phyloP scores from a whole-genome alignment of 1,140 invertebrate genomes.

The Eupristina koningsbergeri region DNA sequence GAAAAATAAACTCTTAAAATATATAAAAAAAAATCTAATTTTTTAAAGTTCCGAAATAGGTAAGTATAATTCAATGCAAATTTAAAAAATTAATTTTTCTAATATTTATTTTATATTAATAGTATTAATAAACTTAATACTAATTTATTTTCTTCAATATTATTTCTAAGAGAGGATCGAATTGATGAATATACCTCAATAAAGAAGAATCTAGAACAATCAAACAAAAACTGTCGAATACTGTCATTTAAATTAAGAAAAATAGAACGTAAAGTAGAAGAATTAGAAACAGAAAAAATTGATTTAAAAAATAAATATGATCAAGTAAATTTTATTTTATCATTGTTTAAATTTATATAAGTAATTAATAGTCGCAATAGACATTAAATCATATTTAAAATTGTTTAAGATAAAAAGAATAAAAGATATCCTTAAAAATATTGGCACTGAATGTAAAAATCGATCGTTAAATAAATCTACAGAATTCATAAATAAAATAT shows the following conservation, averaged over 20 bases:
- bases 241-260: conserved; percentile 98
- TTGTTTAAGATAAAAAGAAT: conserved; percentile 75
- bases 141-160: neutral
- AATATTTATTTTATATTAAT: too few relatives aligned
- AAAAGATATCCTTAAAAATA: conserved; percentile 75
- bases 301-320: conserved; percentile 81
- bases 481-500: conserved; percentile 80
- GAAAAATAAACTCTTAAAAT: too few relatives aligned
- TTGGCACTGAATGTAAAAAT: conserved; percentile 78
- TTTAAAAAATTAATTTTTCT: too few relatives aligned
- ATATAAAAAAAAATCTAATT: too few relatives aligned
- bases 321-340: conserved; percentile 72
- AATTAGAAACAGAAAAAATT: conserved; percentile 88
- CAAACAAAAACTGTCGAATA: conserved; percentile 98
- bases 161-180: conserved; percentile 87
- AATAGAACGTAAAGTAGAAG: conserved; percentile 91
- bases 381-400: neutral
- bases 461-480: conserved; percentile 80
- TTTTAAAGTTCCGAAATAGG: too few relatives aligned
- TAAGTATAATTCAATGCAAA: too few relatives aligned
- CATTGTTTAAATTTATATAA: conserved; percentile 24
- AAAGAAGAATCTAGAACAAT: conserved; percentile 93
- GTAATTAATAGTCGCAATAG: conserved; percentile 5
- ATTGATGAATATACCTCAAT: conserved; percentile 96
- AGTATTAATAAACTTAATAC: too few relatives aligned